Conservation (phyloP, 2,113 vertebrate species). For the Fregata magnificens region DNA sequence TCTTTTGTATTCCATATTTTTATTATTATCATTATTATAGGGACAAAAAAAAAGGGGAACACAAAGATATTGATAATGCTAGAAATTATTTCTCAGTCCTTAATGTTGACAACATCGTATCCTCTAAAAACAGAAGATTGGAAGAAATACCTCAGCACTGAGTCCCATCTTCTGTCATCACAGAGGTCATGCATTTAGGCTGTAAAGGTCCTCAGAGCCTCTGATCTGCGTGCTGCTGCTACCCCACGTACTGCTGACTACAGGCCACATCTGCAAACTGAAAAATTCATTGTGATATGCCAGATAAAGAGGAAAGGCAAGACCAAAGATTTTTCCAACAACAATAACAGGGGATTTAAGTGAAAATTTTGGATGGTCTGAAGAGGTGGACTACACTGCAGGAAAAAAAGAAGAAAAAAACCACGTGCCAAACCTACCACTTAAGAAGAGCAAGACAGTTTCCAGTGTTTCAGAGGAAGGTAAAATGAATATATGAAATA, state of each 20-base stretch:
- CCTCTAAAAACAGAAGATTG: neutral
- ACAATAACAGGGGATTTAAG: neutral
- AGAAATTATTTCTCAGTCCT: neutral
- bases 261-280: neutral
- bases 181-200: neutral
- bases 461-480: neutral
- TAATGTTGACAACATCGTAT: neutral
- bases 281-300: neutral
- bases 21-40: neutral
- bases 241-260: neutral
- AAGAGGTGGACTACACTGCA: neutral
- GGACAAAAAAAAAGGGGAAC: neutral
- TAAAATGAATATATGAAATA: neutral
- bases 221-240: neutral
- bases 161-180: neutral
- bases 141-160: neutral
- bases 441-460: neutral
- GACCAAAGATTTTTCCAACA: neutral
- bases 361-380: neutral
- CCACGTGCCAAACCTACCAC: fast-evolving
- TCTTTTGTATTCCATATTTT: neutral
- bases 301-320: neutral
- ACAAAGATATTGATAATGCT: neutral
- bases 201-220: neutral
- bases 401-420: neutral